These are phyloP conservation scores for Lysandra bellargus DNA, from an alignment of 2,888 invertebrate genomes.

Conservation along the genomic window DNA sequence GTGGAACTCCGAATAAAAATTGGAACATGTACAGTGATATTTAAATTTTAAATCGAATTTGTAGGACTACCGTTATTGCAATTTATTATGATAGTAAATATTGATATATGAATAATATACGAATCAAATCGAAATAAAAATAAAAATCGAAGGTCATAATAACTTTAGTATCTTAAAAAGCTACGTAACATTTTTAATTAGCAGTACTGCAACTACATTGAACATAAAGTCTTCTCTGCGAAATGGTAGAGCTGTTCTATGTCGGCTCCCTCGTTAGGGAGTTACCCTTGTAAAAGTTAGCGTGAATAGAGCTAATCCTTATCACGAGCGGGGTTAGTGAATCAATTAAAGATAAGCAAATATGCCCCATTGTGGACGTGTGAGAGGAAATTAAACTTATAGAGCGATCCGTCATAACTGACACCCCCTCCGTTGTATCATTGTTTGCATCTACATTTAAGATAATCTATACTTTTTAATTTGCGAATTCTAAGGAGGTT, in stretches of 20 bases:
- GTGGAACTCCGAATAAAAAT: too few species aligned
- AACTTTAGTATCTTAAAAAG: too few species aligned
- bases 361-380: conserved; percentile 68
- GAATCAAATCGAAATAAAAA: too few species aligned
- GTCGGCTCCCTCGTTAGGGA: conserved; percentile 65
- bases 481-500: conserved; percentile 17
- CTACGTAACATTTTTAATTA: too few species aligned
- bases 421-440: conserved; percentile 50
- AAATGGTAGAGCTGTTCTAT: conserved; percentile 48
- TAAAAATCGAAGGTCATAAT: too few species aligned
- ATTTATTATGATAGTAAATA: too few species aligned
- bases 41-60: too few species aligned
- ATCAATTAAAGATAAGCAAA: conserved; percentile 81
- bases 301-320: conserved; percentile 79
- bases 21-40: too few species aligned
- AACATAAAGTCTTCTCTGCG: not conserved
- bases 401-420: conserved; percentile 68
- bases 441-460: conserved; percentile 28
- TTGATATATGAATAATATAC: too few species aligned
- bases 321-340: conserved; percentile 72
- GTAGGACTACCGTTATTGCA: too few species aligned
- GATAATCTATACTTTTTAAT: conserved; percentile 21
- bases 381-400: conserved; percentile 77
- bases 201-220: too few species aligned
- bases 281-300: conserved; percentile 79